Evolutionary conservation across 1,140 invertebrate genomes (phyloP).

Genomic region (Lerema accius): DNA sequence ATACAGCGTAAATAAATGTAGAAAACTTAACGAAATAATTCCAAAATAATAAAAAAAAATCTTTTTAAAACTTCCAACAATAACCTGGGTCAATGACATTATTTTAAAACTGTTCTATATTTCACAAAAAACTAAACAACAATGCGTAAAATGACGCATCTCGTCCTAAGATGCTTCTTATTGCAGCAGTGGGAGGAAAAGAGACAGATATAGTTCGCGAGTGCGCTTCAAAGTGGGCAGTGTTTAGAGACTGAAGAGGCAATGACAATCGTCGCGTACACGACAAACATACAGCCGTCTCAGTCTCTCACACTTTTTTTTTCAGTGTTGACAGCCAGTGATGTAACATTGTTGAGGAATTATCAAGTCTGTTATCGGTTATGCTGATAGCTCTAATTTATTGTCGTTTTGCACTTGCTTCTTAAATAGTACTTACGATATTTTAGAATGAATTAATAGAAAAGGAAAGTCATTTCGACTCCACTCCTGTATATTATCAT

Average conservation of each 20-base stretch:
- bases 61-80: too few species aligned
- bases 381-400: slow-evolving; percentile 8
- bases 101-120: slow-evolving; percentile 76
- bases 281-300: slow-evolving; percentile 49
- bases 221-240: slow-evolving; percentile 60
- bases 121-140: slow-evolving; percentile 57
- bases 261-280: slow-evolving; percentile 54
- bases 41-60: slow-evolving; percentile 5
- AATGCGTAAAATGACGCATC: slow-evolving; percentile 47
- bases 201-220: slow-evolving; percentile 47
- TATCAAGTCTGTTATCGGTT: slow-evolving; percentile 12
- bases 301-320: slow-evolving; percentile 59
- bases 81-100: slow-evolving; percentile 67
- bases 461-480: neutral
- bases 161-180: too few species aligned
- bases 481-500: neutral
- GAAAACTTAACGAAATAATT: too few species aligned
- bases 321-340: slow-evolving; percentile 20
- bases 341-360: slow-evolving; percentile 10
- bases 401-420: slow-evolving; percentile 4
- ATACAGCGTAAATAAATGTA: too few species aligned
- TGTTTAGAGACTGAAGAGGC: slow-evolving; percentile 67
- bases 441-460: neutral
- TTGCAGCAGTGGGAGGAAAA: slow-evolving; percentile 39
- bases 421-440: neutral